Evolutionary conservation across 2,888 invertebrate genomes (phyloP).

Genomic region (Melanostoma mellinum): DNA sequence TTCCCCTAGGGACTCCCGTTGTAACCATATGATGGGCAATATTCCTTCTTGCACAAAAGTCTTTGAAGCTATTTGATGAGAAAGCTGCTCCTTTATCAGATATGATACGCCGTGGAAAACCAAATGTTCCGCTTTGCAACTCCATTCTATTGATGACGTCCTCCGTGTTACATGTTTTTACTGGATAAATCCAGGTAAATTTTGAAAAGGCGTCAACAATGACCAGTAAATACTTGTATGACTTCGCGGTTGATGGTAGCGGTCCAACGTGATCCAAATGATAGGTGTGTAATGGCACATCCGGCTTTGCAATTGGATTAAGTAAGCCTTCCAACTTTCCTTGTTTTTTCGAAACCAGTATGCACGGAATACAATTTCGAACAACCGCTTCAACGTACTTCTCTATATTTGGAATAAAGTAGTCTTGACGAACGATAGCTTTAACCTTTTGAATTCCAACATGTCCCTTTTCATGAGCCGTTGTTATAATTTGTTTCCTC

Average conservation of each 20-base stretch:
- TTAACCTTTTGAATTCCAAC: slow-evolving; percentile 4
- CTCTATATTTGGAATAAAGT: slow-evolving; percentile 21
- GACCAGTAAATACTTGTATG: no score
- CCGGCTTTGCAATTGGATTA: slow-evolving; percentile 74
- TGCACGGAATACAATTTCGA: slow-evolving; percentile 29
- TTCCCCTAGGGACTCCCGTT: no score
- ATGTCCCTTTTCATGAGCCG: slow-evolving; percentile 23
- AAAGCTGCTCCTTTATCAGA: no score
- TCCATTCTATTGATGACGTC: no score
- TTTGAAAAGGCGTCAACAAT: no score
- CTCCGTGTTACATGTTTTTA: no score
- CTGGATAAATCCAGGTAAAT: no score
- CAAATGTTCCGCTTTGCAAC: no score
- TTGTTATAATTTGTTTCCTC: slow-evolving; percentile 3
- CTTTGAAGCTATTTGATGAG: no score
- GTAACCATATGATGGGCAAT: no score
- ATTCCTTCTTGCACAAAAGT: no score
- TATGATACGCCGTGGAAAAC: no score
- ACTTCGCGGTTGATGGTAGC: slow-evolving; percentile 68
- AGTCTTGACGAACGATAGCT: slow-evolving; percentile 10
- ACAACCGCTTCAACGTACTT: not conserved
- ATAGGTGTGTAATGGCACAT: slow-evolving; percentile 76
- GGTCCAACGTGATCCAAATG: slow-evolving; percentile 78
- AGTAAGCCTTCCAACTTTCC: slow-evolving; percentile 77
- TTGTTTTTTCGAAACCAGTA: slow-evolving; percentile 47